Percentiles rank a stretch among this genome's conserved stretches.
Evolutionary conservation across 2,888 invertebrate species (phyloP).

Genomic region (Netelia melanura): DNA sequence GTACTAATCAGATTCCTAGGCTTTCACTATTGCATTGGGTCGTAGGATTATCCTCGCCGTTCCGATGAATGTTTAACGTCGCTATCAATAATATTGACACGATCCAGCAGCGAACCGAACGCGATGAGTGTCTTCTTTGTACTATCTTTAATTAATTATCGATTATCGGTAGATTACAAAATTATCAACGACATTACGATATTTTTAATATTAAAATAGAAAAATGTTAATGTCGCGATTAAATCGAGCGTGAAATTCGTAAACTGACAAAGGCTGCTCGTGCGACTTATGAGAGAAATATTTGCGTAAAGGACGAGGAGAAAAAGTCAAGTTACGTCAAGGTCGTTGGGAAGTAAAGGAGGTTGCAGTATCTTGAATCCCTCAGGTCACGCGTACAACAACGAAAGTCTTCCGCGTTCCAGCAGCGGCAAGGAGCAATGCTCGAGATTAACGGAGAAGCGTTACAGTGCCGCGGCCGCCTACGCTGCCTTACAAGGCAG

Average conservation of each 20-base stretch:
- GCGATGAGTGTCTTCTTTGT: background rate
- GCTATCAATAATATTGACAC: background rate
- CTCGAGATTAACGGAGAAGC: conserved; percentile 78
- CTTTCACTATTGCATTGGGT: background rate
- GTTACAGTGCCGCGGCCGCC: conserved; percentile 82
- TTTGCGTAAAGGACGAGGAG: background rate
- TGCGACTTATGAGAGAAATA: too few relatives aligned
- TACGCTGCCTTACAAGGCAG: conserved; percentile 83
- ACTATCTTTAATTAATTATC: background rate
- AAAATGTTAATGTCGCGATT: too few relatives aligned
- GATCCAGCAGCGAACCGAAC: conserved; percentile 58
- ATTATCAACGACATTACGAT: too few relatives aligned
- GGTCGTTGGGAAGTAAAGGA: background rate
- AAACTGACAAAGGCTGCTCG: too few relatives aligned
- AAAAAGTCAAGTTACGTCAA: background rate
- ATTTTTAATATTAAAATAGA: too few relatives aligned
- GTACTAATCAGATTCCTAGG: conserved; percentile 4
- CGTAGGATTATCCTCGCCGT: background rate
- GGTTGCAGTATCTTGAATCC: conserved; percentile 62
- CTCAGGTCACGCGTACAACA: conserved; percentile 77
- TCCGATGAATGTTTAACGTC: background rate
- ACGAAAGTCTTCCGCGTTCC: conserved; percentile 80
- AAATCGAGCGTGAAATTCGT: too few relatives aligned
- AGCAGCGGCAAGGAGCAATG: conserved; percentile 73
- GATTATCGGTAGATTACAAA: too few relatives aligned